Evolutionary conservation across 2,113 vertebrate genomes (phyloP).

Genomic region (Rhinopomastus cyanomelas): DNA sequence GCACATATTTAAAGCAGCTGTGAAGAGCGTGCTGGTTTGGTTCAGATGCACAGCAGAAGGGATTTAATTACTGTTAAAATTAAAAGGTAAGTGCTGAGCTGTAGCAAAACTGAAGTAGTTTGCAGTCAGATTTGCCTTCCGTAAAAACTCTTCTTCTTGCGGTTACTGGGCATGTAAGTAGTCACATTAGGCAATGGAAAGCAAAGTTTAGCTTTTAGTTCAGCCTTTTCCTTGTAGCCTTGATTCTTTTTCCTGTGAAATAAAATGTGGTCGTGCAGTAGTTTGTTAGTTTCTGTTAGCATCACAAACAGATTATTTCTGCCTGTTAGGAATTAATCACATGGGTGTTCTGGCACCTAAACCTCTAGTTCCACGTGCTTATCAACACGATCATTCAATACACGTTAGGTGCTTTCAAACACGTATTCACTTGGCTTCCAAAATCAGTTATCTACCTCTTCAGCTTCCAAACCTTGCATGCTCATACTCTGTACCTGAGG

Average conservation of each 20-base stretch:
- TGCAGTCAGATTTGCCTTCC: neutral
- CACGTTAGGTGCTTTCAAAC: neutral
- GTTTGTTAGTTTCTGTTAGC: neutral
- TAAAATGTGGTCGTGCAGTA: fast-evolving
- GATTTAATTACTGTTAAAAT: conserved; percentile 33
- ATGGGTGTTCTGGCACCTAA: neutral
- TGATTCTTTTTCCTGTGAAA: neutral
- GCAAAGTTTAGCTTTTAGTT: neutral
- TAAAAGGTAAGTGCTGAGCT: neutral
- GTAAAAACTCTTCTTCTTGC: neutral
- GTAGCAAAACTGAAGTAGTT: neutral
- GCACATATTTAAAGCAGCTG: neutral
- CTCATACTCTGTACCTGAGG: neutral
- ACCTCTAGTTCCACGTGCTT: neutral
- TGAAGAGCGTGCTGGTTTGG: neutral
- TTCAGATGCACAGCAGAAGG: neutral
- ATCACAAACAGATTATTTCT: neutral
- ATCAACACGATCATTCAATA: neutral
- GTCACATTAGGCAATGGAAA: neutral
- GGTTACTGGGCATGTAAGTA: neutral
- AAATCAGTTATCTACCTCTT: neutral
- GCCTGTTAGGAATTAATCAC: neutral
- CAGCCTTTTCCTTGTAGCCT: neutral
- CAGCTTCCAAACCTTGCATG: neutral
- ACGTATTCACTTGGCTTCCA: neutral